Evolutionary conservation across 2,113 vertebrate species (phyloP), one percentile per base, ranked within the genome.

Genomic region (Beaufortia kweichowensis): DNA sequence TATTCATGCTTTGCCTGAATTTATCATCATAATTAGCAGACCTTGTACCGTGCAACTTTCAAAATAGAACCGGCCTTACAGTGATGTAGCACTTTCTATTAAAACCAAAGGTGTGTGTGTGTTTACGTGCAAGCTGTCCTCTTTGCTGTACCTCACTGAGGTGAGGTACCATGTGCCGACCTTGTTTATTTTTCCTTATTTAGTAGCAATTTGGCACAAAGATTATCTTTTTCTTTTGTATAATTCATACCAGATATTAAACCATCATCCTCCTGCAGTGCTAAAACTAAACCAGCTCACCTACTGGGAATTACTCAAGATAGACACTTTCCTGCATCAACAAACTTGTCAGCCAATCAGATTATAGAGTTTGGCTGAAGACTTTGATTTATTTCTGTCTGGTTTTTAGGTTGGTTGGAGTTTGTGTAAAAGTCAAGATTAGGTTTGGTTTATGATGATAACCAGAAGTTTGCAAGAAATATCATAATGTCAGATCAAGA

Each of bases 21-120:
- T 81, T 55, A 81, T 81, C 75, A 62, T 78, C 71, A 21, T 78
- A 81, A 77, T 81, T 81, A 81, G 69, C 61, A 55, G 70, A 61
- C 60, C 60, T 56, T 55, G 69, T 55, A 19, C 29, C 41, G 31
- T 61, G 43, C 31, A 53, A 77, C 75, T 68, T 74, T 74, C 31
- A 67, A 79, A 79, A 64, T 66, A 77, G 75, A 73, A 74, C 48
- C n/a, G 17, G 53, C 70, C 57, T 74, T 57, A 61, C 53, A 31
- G 75, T 77, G 75, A 77, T 77, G 79, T 77, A 77, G 75, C 68
- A 78, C 77, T 72, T 71, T 73, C 48, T 61, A 62, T 72, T 57
- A 72, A 61, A 74, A 74, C 39, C 39, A 19, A 74, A 79, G 23
- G 67, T 2, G 33, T 57, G 33, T 26, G 59, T 60, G 26, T 62